These are phyloP conservation scores for Cryptomyrus ogoouensis DNA, from an alignment of 2,113 vertebrate genomes.

Conservation along the genomic window DNA sequence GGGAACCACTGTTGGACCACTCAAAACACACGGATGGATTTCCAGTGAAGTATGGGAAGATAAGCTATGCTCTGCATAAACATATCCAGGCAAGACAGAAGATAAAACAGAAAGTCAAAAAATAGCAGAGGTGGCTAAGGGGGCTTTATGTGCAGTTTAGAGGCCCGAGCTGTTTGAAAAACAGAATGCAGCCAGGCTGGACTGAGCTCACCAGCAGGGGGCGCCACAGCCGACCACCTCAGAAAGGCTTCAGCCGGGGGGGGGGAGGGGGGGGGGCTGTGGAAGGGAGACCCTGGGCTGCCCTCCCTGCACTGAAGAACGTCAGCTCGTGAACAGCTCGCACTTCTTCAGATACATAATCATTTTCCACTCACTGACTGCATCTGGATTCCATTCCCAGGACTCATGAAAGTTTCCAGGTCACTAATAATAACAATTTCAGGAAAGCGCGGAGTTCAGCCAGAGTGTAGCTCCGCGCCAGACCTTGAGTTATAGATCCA, in stretches of 20 bases:
- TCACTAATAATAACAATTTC: conserved; percentile 71
- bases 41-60: background rate
- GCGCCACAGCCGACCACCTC: background rate
- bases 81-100: conserved; percentile 45
- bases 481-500: background rate
- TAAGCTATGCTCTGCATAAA: background rate
- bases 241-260: background rate
- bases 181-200: background rate
- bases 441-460: conserved; percentile 59
- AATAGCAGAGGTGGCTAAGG: background rate
- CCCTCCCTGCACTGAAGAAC: background rate
- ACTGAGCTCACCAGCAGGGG: background rate
- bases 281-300: background rate
- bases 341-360: conserved; percentile 46
- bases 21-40: background rate
- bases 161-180: background rate
- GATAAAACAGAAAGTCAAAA: conserved; percentile 31
- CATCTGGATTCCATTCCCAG: conserved; percentile 70
- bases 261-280: background rate
- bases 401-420: conserved; percentile 64
- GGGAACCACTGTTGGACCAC: background rate
- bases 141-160: background rate
- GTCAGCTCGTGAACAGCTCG: background rate
- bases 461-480: conserved; percentile 38
- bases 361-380: conserved; percentile 55